Evolutionary conservation across 1,140 invertebrate genomes (phyloP), one percentile per base, ranked within the genome.

Genomic region (Ceratina calcarata): DNA sequence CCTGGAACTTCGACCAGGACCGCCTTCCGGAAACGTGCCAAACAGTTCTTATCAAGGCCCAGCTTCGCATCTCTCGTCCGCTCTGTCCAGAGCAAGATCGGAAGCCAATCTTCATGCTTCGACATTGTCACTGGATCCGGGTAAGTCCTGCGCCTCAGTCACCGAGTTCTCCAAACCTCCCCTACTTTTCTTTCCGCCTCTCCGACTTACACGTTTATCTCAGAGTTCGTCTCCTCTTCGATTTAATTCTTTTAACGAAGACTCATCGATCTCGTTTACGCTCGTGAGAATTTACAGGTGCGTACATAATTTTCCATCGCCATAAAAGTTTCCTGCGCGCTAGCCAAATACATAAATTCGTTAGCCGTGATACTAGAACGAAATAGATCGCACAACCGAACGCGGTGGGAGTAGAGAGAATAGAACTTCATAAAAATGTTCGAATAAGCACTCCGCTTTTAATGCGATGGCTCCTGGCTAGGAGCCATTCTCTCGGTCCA

Each of bases 51-150:
- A 90, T 57, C 82, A 87, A 51, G 82, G 87, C 18, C 81, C 87
- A 61, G 77, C 84, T 16, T 81, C 89, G 22, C 90, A 90, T 86
- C 84, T 90, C 15, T 87, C 90, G 0, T 77, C 91, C 7, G 90
- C 94, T 8, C 87, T 97, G 61, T 96, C 96, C 16, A 94, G 97
- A 80, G 97, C 97, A 78, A 97, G 97, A 92, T 98, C 97, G 18
- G 97, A 98, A 89, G 96, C 96, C 85, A 97, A 98, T 93, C 91
- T 98, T 58, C 96, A 97, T 81, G 94, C 95, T 24, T 95, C 95
- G 7, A 94, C 93, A 22, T 93, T 94, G 61, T 94, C 94, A 18
- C 90, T 95, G 24, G 93, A 91, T 86, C 94, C 94, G 85, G 94
- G 94, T 95, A 88, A 53, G 76, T 55, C 15, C n/a, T 4, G 27